Percentiles rank a stretch among this genome's conserved stretches.
These are phyloP conservation scores for Chionomys nivalis DNA, from an alignment of 2,113 vertebrate genomes.

Conservation along the genomic window DNA sequence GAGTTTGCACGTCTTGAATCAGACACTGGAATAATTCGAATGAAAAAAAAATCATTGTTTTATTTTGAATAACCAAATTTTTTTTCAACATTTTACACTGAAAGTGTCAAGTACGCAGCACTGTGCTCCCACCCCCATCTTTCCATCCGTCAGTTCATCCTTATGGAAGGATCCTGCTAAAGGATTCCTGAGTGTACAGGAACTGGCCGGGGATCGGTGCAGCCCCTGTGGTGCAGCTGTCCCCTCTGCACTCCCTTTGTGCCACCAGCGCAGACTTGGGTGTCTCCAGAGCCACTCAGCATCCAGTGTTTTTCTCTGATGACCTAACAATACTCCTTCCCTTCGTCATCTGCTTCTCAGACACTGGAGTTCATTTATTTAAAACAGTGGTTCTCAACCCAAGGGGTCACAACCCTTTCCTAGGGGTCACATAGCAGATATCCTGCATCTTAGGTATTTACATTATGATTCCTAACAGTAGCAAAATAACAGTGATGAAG, in stretches of 20 bases:
- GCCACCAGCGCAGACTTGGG: not conserved
- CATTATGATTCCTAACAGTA: not conserved
- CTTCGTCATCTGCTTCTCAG: not conserved
- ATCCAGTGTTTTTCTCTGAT: not conserved
- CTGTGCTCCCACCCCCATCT: accelerated
- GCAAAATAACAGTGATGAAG: not conserved
- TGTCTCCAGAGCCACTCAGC: not conserved
- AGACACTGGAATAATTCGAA: not conserved
- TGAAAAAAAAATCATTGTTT: not conserved
- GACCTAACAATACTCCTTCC: not conserved
- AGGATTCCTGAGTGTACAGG: not conserved
- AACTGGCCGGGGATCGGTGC: accelerated
- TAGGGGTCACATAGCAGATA: not conserved
- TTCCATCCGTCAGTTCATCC: not conserved
- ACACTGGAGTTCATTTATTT: not conserved
- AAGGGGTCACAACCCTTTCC: not conserved
- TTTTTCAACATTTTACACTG: not conserved
- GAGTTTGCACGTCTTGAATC: not conserved
- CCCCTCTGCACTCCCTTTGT: not conserved
- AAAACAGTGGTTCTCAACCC: not conserved
- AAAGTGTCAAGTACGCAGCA: not conserved
- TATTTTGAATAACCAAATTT: not conserved
- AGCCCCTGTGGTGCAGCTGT: not conserved
- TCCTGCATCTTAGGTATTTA: not conserved
- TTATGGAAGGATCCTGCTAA: not conserved